Conservation (phyloP, 2,888 invertebrate species). For the Poecilobothrus nobilitatus region DNA sequence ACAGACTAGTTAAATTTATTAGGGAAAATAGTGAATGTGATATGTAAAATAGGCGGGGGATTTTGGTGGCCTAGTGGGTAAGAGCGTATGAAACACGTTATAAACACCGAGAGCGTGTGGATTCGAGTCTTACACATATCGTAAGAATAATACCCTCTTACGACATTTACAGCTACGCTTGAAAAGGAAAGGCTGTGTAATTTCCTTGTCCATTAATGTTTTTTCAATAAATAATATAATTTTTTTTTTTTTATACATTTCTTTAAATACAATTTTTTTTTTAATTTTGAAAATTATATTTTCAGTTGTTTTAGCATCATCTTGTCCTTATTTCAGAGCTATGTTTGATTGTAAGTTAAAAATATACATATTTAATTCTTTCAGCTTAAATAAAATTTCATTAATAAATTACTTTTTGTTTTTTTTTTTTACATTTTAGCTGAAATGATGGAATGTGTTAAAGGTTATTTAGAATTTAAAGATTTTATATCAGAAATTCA, state of each 20-base stretch:
- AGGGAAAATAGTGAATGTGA: too few relatives aligned
- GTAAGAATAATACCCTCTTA: too few relatives aligned
- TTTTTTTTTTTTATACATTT: neutral
- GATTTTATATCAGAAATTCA: neutral
- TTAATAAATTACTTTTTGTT: neutral
- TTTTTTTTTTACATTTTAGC: neutral
- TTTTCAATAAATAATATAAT: too few relatives aligned
- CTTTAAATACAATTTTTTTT: neutral
- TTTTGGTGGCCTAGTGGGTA: too few relatives aligned
- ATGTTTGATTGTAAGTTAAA: constrained; percentile 9
- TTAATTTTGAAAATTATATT: neutral
- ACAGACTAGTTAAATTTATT: too few relatives aligned
- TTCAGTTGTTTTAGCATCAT: constrained; percentile 10
- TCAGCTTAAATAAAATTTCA: neutral
- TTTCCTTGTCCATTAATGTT: too few relatives aligned
- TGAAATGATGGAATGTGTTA: constrained; percentile 11
- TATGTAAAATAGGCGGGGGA: too few relatives aligned
- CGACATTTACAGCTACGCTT: too few relatives aligned
- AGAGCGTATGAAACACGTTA: too few relatives aligned
- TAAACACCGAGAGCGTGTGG: too few relatives aligned
- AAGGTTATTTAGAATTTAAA: constrained; percentile 9
- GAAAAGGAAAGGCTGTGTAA: too few relatives aligned
- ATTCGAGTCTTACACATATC: too few relatives aligned
- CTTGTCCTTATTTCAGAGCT: constrained; percentile 9
- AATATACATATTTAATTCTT: neutral